Evolutionary conservation across 2,113 vertebrate genomes (phyloP), one percentile per base, ranked within the genome.

Genomic region (Sardina pilchardus): DNA sequence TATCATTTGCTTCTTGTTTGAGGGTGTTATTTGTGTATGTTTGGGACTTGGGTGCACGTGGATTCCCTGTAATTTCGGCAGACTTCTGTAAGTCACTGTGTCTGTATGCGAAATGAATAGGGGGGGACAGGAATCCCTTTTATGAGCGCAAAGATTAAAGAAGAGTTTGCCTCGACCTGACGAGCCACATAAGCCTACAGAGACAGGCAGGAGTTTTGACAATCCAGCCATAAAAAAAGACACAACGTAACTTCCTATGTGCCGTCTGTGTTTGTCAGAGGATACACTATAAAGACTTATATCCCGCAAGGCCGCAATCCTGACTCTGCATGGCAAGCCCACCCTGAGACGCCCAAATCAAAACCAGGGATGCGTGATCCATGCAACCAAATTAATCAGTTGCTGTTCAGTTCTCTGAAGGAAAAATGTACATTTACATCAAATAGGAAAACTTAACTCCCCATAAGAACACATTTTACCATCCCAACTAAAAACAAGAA

Each of bases 11-110:
- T 88, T 88, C 91, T 90, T 90, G 88, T 91, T 85, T 90, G 88
- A 94, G 91, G 91, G 48, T 94, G 92, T 93, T 91, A 94, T 94
- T 95, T 93, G 89, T 88, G 91, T 91, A 90, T 82, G 90, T 92
- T 93, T 93, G 89, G 91, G 92, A 93, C 92, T 93, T 92, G 91
- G 90, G 84, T 87, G 91, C 88, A 87, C 84, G 88, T 83, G 85
- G 87, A 85, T 87, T 87, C 91, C 93, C 93, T 94, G 93, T 95
- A 93, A 95, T 94, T 95, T 94, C 86, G 88, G 89, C 87, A 90
- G 92, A 90, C 92, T 89, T 87, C 90, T 88, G 85, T 92, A 93
- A 95, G 93, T 92, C 90, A 87, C 82, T 85, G 85, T 90, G 93
- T 94, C 94, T 94, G 92, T 88, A 56, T 91, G 83, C 81, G 83